A percentile compares a stretch with the other conserved stretches of the same genome.
phyloP scores from a whole-genome alignment of 1,140 invertebrate genomes.

The Drosophila mojavensis region DNA sequence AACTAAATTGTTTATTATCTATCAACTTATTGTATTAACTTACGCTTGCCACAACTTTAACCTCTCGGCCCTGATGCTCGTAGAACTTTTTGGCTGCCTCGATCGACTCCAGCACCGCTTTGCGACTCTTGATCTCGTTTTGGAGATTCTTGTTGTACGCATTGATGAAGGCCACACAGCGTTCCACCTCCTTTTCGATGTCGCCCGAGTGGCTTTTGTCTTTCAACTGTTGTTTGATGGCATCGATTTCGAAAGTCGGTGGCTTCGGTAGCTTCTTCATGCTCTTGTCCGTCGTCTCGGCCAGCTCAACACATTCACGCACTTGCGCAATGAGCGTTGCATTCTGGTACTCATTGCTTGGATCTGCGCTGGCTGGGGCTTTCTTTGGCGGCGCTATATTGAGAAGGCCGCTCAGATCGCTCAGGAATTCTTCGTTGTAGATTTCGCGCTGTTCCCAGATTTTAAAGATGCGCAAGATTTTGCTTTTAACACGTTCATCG shows the following conservation, averaged over 20 bases:
- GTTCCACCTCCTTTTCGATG: slow-evolving; percentile 94
- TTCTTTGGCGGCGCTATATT: slow-evolving; percentile 90
- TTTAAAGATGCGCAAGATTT: slow-evolving; percentile 94
- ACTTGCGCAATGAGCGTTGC: slow-evolving; percentile 84
- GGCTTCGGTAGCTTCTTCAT: slow-evolving; percentile 81
- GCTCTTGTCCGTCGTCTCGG: slow-evolving; percentile 74
- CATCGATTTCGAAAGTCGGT: slow-evolving; percentile 74
- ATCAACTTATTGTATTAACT: slow-evolving; percentile 83
- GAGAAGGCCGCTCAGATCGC: slow-evolving; percentile 91
- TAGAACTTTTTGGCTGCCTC: slow-evolving; percentile 94
- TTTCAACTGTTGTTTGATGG: slow-evolving; percentile 74
- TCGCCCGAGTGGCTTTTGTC: slow-evolving; percentile 94
- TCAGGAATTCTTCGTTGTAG: slow-evolving; percentile 93
- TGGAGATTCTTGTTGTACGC: slow-evolving; percentile 92
- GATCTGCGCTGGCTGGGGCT: slow-evolving; percentile 87
- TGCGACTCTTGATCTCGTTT: slow-evolving; percentile 92
- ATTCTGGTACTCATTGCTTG: slow-evolving; percentile 74
- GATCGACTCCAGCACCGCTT: slow-evolving; percentile 89
- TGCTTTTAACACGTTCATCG: slow-evolving; percentile 93
- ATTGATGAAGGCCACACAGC: slow-evolving; percentile 91
- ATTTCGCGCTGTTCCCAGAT: slow-evolving; percentile 96
- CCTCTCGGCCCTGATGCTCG: slow-evolving; percentile 94
- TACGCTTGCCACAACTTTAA: slow-evolving; percentile 96
- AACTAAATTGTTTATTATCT: not conserved
- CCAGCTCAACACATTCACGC: slow-evolving; percentile 85